These are phyloP conservation scores for Idaea straminata DNA, from an alignment of 2,888 invertebrate genomes.

Conservation along the genomic window DNA sequence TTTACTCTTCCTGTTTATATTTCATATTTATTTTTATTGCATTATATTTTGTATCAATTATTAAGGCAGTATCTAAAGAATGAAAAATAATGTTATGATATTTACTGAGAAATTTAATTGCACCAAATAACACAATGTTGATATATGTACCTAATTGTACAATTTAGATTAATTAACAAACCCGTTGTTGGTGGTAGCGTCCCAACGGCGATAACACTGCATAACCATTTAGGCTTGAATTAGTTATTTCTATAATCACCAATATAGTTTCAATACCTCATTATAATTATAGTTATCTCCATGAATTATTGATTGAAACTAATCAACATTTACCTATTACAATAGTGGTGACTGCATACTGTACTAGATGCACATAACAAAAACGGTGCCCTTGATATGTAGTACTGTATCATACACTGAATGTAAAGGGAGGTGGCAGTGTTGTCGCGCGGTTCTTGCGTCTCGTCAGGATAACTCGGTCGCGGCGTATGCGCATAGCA, in stretches of 20 bases:
- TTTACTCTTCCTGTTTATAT: constrained; percentile 66
- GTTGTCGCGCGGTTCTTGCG: constrained; percentile 57
- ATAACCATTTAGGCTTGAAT: constrained; percentile 58
- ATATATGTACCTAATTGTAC: constrained; percentile 47
- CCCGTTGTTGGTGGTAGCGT: constrained; percentile 65
- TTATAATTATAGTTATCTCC: constrained; percentile 8
- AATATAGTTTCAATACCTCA: constrained; percentile 21
- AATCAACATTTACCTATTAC: constrained; percentile 40
- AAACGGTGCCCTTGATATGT: constrained; percentile 19
- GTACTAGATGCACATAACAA: constrained; percentile 24
- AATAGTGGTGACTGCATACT: constrained; percentile 10
- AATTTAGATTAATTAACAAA: constrained; percentile 61
- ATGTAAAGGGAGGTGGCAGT: constrained; percentile 51
- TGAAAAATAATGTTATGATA: constrained; percentile 57
- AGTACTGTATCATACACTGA: constrained; percentile 23
- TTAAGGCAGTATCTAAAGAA: constrained; percentile 65
- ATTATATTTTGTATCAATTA: constrained; percentile 54
- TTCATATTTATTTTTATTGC: constrained; percentile 59
- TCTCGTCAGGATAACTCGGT: constrained; percentile 63
- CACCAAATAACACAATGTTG: constrained; percentile 68
- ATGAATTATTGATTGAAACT: constrained; percentile 43
- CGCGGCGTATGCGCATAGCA: constrained; percentile 77
- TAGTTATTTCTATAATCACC: constrained; percentile 26
- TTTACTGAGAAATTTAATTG: constrained; percentile 59
- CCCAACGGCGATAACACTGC: constrained; percentile 74